Percentiles rank a stretch among this genome's conserved stretches.
These are phyloP conservation scores for Orthosia cruda DNA, from an alignment of 2,888 invertebrate genomes.

Conservation along the genomic window DNA sequence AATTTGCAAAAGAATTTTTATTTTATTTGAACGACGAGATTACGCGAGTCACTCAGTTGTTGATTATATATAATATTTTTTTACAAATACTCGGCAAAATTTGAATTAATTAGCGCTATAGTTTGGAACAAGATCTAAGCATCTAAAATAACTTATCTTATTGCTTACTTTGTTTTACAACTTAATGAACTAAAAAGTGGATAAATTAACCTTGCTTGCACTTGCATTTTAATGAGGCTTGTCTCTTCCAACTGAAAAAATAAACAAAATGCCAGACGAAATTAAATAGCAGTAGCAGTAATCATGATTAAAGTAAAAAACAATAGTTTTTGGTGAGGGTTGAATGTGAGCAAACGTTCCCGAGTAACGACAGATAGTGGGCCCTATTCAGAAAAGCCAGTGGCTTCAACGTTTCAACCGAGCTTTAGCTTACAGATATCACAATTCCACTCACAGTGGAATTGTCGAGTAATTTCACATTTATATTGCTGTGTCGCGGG, in stretches of 20 bases:
- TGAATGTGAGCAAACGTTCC: conserved; percentile 68
- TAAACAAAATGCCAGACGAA: conserved; percentile 33
- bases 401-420: conserved; percentile 78
- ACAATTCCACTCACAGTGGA: conserved; percentile 75
- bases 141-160: not conserved
- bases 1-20: conserved; percentile 30
- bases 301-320: conserved; percentile 63
- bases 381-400: conserved; percentile 80
- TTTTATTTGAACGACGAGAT: conserved; percentile 30
- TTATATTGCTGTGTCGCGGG: conserved; percentile 64
- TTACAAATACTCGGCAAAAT: not conserved
- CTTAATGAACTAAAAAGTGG: not conserved
- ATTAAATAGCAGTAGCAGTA: conserved; percentile 27
- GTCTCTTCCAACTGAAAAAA: conserved; percentile 21
- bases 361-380: conserved; percentile 71
- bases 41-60: not conserved
- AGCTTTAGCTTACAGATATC: conserved; percentile 79
- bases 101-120: not conserved
- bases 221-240: conserved; percentile 3
- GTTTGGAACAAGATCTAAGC: not conserved
- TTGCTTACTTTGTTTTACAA: not conserved
- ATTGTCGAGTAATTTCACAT: conserved; percentile 73
- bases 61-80: conserved; percentile 9
- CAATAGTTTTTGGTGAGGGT: conserved; percentile 72
- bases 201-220: conserved; percentile 11